Conservation (phyloP, 2,797 vertebrate genomes). For the Anniella stebbinsi region DNA sequence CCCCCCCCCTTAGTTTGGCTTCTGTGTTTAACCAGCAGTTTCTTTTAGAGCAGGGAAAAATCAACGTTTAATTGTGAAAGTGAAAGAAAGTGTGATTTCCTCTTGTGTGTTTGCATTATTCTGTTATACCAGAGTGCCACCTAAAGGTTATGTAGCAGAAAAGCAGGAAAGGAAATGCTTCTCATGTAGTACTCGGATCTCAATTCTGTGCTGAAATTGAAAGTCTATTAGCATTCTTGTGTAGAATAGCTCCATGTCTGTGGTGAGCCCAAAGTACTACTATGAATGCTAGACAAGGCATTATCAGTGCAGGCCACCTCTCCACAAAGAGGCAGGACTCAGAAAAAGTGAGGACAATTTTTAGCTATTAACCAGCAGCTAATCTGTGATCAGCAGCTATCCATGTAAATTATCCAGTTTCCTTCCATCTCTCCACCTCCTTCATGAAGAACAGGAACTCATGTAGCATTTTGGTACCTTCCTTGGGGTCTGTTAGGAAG, state of each 20-base stretch:
- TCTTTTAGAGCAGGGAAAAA: too few species aligned
- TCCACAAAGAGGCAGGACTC: background rate
- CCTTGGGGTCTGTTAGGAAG: background rate
- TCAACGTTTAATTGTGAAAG: too few species aligned
- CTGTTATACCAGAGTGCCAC: too few species aligned
- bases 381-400: background rate
- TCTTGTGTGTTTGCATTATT: too few species aligned
- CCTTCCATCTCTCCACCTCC: background rate
- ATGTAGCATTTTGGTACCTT: background rate
- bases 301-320: background rate
- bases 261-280: background rate
- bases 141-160: too few species aligned
- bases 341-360: background rate
- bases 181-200: too few species aligned
- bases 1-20: too few species aligned
- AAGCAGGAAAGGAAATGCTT: too few species aligned
- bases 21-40: too few species aligned
- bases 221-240: too few species aligned
- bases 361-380: background rate
- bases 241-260: background rate
- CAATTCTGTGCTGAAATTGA: too few species aligned
- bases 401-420: background rate
- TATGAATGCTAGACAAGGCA: background rate
- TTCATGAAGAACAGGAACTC: background rate
- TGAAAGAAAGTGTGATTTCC: too few species aligned